Percentiles rank a stretch among this genome's conserved stretches.
These are phyloP conservation scores for Heliocidaris tuberculata DNA, from an alignment of 35 echinoderm and acorn worm species.

Conservation along the genomic window DNA sequence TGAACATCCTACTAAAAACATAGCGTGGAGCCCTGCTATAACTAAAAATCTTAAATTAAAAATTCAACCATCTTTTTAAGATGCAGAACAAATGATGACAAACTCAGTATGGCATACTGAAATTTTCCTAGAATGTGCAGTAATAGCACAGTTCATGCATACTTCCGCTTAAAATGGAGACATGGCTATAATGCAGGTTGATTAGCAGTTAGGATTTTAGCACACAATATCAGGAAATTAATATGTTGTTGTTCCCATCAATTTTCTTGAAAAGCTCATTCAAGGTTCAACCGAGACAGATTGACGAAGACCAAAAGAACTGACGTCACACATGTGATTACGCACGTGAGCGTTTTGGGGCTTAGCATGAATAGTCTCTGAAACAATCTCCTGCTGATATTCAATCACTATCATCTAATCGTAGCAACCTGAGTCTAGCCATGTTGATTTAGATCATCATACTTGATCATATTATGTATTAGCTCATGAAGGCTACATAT, in stretches of 20 bases:
- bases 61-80: too few species aligned
- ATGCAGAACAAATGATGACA: too few species aligned
- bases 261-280: background rate
- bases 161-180: background rate
- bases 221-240: background rate
- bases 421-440: background rate
- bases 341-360: background rate
- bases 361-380: background rate
- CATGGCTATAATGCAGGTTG: background rate
- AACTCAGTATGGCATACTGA: too few species aligned
- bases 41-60: too few species aligned
- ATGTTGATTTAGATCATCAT: background rate
- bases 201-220: background rate
- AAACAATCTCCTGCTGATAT: background rate
- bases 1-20: too few species aligned
- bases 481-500: background rate
- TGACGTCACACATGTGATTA: background rate
- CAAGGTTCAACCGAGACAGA: background rate
- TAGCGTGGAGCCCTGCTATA: too few species aligned
- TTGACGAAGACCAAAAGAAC: background rate
- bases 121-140: too few species aligned
- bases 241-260: background rate
- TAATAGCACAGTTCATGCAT: background rate
- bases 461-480: background rate
- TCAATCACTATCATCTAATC: background rate